phyloP scores from a whole-genome alignment of 2,113 vertebrate species.

The Tetrao urogallus region DNA sequence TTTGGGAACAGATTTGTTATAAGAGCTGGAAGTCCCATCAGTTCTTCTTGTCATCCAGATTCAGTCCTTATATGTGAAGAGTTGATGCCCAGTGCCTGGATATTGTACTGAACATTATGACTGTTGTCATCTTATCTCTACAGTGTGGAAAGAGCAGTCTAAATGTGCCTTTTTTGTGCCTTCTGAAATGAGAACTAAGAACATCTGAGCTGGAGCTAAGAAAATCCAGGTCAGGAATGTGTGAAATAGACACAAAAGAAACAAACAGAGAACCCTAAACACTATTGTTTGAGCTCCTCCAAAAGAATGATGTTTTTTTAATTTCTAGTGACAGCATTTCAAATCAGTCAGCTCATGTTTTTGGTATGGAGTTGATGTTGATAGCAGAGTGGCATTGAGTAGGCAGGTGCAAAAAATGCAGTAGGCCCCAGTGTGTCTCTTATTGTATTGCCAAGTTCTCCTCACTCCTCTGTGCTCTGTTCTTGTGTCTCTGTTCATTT shows the following conservation, averaged over 20 bases:
- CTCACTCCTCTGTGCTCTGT: background rate
- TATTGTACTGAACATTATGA: background rate
- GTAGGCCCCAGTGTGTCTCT: background rate
- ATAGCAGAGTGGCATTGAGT: background rate
- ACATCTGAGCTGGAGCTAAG: background rate
- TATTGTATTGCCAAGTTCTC: background rate
- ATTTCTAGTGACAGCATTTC: background rate
- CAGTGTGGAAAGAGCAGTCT: background rate
- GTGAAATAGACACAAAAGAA: too few relatives aligned
- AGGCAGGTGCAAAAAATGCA: background rate
- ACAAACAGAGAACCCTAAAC: rapidly evolving
- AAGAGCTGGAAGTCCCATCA: background rate
- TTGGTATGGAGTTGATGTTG: background rate
- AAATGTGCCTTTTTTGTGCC: background rate
- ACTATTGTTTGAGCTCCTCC: background rate
- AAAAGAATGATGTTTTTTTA: background rate
- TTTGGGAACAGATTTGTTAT: background rate
- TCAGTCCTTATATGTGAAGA: rapidly evolving
- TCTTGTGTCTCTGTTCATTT: background rate
- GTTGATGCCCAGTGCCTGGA: background rate
- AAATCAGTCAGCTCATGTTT: background rate
- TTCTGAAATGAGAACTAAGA: background rate
- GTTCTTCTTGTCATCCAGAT: background rate
- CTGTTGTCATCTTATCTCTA: background rate
- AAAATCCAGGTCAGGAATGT: background rate